Percentiles rank a stretch among this genome's conserved stretches.
These are phyloP conservation scores for Crematogaster levior DNA, from an alignment of 2,888 invertebrate genomes.

Conservation along the genomic window DNA sequence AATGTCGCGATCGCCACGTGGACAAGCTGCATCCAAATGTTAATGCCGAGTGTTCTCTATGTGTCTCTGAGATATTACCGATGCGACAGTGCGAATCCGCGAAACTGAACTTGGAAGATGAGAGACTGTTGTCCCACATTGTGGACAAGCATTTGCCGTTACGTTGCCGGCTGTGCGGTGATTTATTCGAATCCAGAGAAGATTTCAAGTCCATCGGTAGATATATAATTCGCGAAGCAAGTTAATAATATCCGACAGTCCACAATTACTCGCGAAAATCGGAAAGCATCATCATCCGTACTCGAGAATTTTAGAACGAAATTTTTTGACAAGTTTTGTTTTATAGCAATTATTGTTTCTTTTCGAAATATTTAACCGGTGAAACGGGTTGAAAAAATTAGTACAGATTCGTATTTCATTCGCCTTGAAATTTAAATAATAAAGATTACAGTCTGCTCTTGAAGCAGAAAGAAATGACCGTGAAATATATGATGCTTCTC, in stretches of 20 bases:
- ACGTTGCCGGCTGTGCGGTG: conserved; percentile 77
- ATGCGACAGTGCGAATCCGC: conserved; percentile 71
- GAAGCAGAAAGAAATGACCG: neutral
- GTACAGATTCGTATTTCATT: neutral
- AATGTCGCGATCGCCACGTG: conserved; percentile 78
- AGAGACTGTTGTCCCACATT: conserved; percentile 76
- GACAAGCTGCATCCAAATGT: conserved; percentile 74
- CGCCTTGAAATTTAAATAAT: neutral
- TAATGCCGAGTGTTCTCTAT: conserved; percentile 77
- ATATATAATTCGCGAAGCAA: conserved; percentile 21
- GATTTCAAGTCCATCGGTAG: conserved; percentile 73
- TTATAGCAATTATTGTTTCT: neutral
- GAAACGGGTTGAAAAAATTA: neutral
- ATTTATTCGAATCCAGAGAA: conserved; percentile 68
- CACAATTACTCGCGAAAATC: neutral
- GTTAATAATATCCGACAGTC: neutral
- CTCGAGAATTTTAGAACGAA: neutral
- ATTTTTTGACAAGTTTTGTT: neutral
- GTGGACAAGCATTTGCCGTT: conserved; percentile 79
- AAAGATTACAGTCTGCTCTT: neutral
- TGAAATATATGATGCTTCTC: neutral
- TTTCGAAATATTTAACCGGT: neutral
- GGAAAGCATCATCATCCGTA: neutral
- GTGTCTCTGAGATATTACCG: conserved; percentile 72
- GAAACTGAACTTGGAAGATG: conserved; percentile 70